phyloP scores from a whole-genome alignment of 2,888 invertebrate genomes.

The Chrysolina haemoptera region DNA sequence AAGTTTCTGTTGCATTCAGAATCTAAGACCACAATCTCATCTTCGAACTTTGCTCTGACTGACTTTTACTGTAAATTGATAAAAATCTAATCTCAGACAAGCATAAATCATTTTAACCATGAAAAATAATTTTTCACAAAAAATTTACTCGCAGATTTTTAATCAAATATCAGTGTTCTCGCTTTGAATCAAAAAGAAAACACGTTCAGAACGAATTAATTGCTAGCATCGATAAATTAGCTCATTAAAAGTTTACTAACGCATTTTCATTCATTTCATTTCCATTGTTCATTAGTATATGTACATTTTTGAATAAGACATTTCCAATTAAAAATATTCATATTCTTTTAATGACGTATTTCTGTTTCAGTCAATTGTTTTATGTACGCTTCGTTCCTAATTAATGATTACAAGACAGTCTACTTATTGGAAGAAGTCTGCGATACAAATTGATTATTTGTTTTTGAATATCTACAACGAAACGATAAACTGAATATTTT shows the following conservation, averaged over 20 bases:
- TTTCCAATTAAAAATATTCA: constrained; percentile 46
- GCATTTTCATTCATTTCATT: constrained; percentile 23
- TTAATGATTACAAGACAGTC: constrained; percentile 33
- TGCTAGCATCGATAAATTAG: constrained; percentile 26
- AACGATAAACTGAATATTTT: too few species aligned
- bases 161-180: constrained; percentile 14
- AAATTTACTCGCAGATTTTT: not conserved
- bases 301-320: constrained; percentile 33
- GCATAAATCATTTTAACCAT: too few species aligned
- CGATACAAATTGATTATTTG: too few species aligned
- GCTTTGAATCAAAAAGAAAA: constrained; percentile 31
- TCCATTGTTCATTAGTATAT: constrained; percentile 39
- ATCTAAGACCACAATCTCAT: too few species aligned
- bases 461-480: too few species aligned
- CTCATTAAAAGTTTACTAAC: constrained; percentile 58
- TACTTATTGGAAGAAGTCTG: not conserved
- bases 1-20: too few species aligned
- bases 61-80: too few species aligned
- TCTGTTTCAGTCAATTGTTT: constrained; percentile 35
- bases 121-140: too few species aligned
- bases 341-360: constrained; percentile 40
- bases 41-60: too few species aligned
- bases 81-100: too few species aligned
- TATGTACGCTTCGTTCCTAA: constrained; percentile 31
- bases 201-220: constrained; percentile 42